Base-by-base conservation (phyloP, 1,140 invertebrate genomes). In the Caerostris darwini region DNA sequence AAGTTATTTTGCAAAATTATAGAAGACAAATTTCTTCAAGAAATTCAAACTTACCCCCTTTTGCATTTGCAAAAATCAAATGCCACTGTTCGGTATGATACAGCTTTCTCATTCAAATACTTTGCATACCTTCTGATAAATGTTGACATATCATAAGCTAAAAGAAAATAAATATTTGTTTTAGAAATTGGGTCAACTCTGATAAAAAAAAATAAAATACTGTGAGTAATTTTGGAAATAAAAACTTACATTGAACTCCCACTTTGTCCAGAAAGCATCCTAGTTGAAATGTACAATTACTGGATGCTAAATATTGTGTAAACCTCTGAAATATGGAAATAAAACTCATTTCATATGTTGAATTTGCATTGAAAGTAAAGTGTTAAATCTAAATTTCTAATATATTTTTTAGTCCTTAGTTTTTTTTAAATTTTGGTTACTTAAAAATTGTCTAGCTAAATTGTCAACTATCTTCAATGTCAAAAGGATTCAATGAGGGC, bases 41-140 rank as follows among this genome's bases (percentile, higher is more conserved):
- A 50, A 50, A 94, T 59, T 34, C 3, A 8, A 7, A 97, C 97
- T 97, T 96, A 99, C 98, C 99, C 99, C 96, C 99, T 97, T 96
- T 99, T 99, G 69, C 99, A 98, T 98, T 99, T 99, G 97, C 99
- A 99, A 96, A 99, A 99, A 96, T 99, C 99, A 96, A 99, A 99
- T 92, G 99, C 99, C 95, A 99, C 99, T 69, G 98, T 98, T 96
- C 99, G 97, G 97, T 99, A 99, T 50, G 99, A 99, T 93, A 99
- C 97, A 89, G 99, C 99, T 96, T 99, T 99, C 96, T 99, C 99
- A 96, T 99, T 99, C 95, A 99, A 97, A 97, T 99, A 99, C 96
- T 99, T 99, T 95, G 99, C 98, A 97, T 99, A 99, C 95, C 99
- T 97, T 96, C 99, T 97, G 95, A 99, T 99, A 96, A 99, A 99